These are phyloP conservation scores for Helicoverpa armigera DNA, from an alignment of 1,140 invertebrate species.

Conservation along the genomic window DNA sequence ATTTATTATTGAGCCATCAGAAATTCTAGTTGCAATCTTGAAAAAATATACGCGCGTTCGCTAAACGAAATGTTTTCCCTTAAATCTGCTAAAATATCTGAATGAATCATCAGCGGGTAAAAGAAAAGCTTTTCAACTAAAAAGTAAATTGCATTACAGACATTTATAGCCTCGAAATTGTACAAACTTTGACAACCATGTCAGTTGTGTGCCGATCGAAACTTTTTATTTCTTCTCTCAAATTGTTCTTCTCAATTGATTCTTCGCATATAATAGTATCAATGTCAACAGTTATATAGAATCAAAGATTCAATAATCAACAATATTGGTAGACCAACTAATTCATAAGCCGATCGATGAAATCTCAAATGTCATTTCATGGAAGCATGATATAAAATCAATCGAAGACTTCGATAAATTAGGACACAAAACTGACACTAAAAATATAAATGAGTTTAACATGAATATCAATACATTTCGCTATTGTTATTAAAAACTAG, in stretches of 20 bases:
- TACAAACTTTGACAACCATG: neutral
- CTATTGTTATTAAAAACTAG: constrained; percentile 53
- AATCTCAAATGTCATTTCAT: constrained; percentile 25
- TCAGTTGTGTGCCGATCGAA: constrained; percentile 12
- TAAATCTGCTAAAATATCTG: neutral
- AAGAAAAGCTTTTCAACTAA: neutral
- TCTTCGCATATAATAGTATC: constrained; percentile 2
- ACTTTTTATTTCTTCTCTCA: neutral
- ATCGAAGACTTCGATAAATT: constrained; percentile 13
- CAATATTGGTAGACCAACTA: constrained; percentile 9
- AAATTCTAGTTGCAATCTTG: constrained; percentile 29
- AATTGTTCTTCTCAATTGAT: neutral
- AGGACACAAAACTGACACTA: constrained; percentile 45
- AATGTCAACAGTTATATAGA: constrained; percentile 27
- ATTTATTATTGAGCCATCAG: constrained; percentile 41
- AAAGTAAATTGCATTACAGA: neutral
- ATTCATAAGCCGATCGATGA: constrained; percentile 8
- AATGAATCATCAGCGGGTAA: neutral
- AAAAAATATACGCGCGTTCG: constrained; percentile 22
- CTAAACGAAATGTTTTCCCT: constrained; percentile 16
- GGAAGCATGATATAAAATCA: constrained; percentile 26
- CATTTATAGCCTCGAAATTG: constrained; percentile 4
- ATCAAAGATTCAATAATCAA: constrained; percentile 7
- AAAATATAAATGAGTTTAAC: constrained; percentile 36
- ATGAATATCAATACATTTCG: constrained; percentile 29